Evolutionary conservation across 2,888 invertebrate species (phyloP), one percentile per base, ranked within the genome.

Genomic region (Eupithecia dodoneata): DNA sequence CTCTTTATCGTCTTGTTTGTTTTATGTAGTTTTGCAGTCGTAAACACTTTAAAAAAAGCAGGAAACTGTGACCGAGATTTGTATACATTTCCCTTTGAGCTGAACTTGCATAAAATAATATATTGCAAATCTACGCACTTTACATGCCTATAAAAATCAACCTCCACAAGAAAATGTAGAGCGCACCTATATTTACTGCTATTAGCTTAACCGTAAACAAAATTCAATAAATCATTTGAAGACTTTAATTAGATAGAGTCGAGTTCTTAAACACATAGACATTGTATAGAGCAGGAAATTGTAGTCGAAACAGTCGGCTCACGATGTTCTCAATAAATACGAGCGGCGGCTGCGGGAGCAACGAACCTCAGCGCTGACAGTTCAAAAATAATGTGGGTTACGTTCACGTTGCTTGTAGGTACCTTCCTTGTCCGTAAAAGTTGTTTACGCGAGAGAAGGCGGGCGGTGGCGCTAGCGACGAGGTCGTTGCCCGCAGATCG

Each of bases 381-480:
- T 93, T 94, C 93, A 94, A 94, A 94, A 94, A 93, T 94, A 92
- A 95, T 94, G 94, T 95, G 90, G 95, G 95, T 94, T 94, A 94
- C 94, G 95, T 92, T 94, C 94, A 93, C 91, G 94, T 93, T 89
- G 93, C 93, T 93, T 91, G 93, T 44, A 67, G 45, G 67, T 94
- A 93, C 93, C 93, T 92, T 93, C 90, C 91, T 90, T 91, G 93
- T 90, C 94, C 94, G 94, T 94, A 94, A 93, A 94, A 93, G 94
- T 92, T 94, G 91, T 93, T 93, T 93, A 94, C 92, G 91, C 86
- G 87, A 89, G 88, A 85, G 88, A 87, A 87, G 87, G 87, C 86
- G 86, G 85, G 85, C 84, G 86, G 83, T 82, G 83, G 84, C 87
- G 87, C 87, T 90, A 89, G 86, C 87, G 87, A 86, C 87, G 90